A percentile compares a stretch with the other conserved stretches of the same genome.
These are phyloP conservation scores for Cinara cedri DNA, from an alignment of 2,888 invertebrate genomes.

Conservation along the genomic window DNA sequence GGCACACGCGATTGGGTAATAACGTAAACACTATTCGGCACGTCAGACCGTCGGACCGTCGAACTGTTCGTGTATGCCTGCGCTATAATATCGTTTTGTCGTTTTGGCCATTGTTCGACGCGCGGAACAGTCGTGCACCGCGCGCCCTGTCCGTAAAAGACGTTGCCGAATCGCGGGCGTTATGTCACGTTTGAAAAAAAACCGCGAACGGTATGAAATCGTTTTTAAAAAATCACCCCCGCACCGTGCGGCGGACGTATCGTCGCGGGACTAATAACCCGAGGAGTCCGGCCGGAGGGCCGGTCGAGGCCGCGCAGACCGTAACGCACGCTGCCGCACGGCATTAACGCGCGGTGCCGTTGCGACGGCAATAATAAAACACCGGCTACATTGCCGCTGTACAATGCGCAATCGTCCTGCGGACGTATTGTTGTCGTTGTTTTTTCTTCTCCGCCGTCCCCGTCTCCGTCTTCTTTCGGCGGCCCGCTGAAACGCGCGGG, in stretches of 20 bases:
- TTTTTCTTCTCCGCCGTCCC: no score
- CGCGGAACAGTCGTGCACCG: background rate
- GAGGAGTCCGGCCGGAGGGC: background rate
- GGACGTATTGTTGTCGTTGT: no score
- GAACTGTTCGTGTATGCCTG: background rate
- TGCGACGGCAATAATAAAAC: no score
- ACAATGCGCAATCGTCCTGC: no score
- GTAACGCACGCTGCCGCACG: no score
- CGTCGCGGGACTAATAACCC: background rate
- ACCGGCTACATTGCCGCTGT: no score
- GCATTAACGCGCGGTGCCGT: no score
- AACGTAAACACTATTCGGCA: background rate
- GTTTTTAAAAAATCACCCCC: slow-evolving; percentile 3
- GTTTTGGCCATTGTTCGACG: background rate
- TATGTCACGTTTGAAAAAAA: slow-evolving; percentile 8
- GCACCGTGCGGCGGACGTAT: background rate
- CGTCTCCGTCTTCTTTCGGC: no score
- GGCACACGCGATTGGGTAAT: background rate
- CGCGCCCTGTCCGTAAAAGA: slow-evolving; percentile 13
- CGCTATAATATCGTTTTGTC: slow-evolving; percentile 8
- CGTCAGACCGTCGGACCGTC: slow-evolving; percentile 14
- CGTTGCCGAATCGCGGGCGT: slow-evolving; percentile 25
- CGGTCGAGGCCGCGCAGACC: slow-evolving; percentile 14
- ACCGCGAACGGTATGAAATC: background rate
- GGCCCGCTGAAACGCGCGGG: no score